Evolutionary conservation across 2,113 vertebrate species (phyloP), one percentile per base, ranked within the genome.

Genomic region (Solea solea): DNA sequence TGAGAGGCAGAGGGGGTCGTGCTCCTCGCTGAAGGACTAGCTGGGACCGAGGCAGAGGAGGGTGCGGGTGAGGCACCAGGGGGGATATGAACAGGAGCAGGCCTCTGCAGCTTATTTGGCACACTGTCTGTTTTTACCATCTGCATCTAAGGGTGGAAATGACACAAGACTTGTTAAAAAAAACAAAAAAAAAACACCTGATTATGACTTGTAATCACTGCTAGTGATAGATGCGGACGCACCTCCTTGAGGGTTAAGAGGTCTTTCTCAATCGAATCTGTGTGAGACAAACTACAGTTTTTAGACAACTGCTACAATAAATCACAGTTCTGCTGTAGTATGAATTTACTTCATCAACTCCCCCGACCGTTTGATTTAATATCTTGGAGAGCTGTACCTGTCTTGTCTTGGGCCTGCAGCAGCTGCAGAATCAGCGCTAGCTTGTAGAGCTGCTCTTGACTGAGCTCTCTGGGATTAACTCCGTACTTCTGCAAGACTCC

Each of bases 401-500:
- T 63, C 52, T 86, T 92, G 3, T 86, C 85, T 1, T 91, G 81
- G 8, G 83, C 71, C 64, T 93, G 95, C 58, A 95, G 90, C 58
- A 96, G 88, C 80, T 95, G 94, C 49, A 98, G 90, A 21, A 96
- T 90, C 10, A 93, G 69, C 0, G 93, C 93, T 7, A 98, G 92
- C 54, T 92, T 95, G 76, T 93, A 94, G 49, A 98, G 92, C 86
- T 98, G 95, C 80, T 96, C 94, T 0, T 95, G 93, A 61, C 91
- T 97, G 83, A 98, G 90, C 48, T 97, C 94, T 2, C 88, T 93
- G 55, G 96, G 93, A 25, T 95, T 94, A 13, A 96, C 78, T 5
- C 95, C 91, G 0, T 95, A 94, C 83, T 89, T 94, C 7, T 95
- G 93, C 84, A 97, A 74, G 45, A 95, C 87, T 2, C 88, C 88